phyloP scores from a whole-genome alignment of 1,140 invertebrate genomes.

The Aphelinus certus region DNA sequence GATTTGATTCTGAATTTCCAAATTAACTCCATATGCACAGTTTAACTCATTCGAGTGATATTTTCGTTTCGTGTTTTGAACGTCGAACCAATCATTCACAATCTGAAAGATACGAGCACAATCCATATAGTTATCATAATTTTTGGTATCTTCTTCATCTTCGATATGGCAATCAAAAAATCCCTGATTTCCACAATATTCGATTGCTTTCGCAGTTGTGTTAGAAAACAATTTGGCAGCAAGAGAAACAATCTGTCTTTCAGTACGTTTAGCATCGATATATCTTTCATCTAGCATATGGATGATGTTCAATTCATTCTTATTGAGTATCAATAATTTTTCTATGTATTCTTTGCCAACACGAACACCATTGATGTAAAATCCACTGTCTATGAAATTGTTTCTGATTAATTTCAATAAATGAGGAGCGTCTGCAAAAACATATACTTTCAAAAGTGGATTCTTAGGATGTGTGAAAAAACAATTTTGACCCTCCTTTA shows the following conservation, averaged over 20 bases:
- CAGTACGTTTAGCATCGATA: not conserved
- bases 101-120: not conserved
- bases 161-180: not conserved
- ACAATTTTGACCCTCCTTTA: conserved; percentile 1
- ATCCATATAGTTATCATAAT: not conserved
- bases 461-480: conserved; percentile 34
- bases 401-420: not conserved
- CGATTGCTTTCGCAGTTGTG: not conserved
- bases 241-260: conserved; percentile 13
- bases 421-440: conserved; percentile 47
- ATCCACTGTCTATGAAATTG: too few relatives aligned
- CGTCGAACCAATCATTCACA: conserved; percentile 36
- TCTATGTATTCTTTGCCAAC: conserved; percentile 19
- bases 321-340: conserved; percentile 2
- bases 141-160: not conserved
- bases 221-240: conserved; percentile 29
- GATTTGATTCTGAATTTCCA: conserved; percentile 2
- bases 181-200: not conserved
- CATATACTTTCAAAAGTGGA: conserved; percentile 29
- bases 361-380: conserved; percentile 42
- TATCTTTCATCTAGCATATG: conserved; percentile 16
- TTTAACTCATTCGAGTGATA: conserved; percentile 4
- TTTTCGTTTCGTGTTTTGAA: conserved; percentile 28
- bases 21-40: not conserved
- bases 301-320: conserved; percentile 1